Percentiles rank a stretch among this genome's conserved stretches.
These are phyloP conservation scores for Cromileptes altivelis DNA, from an alignment of 2,113 vertebrate species.

Conservation along the genomic window DNA sequence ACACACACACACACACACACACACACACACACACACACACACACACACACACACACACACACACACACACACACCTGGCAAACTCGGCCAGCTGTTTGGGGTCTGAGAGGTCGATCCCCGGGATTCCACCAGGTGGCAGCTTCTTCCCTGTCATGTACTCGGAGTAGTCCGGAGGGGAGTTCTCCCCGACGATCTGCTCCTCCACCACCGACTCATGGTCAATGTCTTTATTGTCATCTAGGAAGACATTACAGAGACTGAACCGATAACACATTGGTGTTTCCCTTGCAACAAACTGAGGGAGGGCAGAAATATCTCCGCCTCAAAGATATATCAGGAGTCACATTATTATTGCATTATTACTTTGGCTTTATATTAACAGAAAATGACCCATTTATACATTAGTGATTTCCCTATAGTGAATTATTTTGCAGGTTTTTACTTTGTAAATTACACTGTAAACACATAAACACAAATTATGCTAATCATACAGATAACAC, in stretches of 20 bases:
- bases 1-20: slow-evolving; percentile 73
- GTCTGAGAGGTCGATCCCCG: slow-evolving; percentile 98
- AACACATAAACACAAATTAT: not conserved
- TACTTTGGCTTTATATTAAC: not conserved
- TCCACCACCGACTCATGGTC: slow-evolving; percentile 92
- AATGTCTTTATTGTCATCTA: slow-evolving; percentile 98
- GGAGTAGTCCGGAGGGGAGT: slow-evolving; percentile 98
- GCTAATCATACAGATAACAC: too few species aligned
- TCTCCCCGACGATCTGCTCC: slow-evolving; percentile 98
- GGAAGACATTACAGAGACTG: slow-evolving; percentile 84
- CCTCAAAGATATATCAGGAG: not conserved
- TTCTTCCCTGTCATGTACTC: slow-evolving; percentile 99
- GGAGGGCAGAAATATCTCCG: not conserved
- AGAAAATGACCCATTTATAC: not conserved
- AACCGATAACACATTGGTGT: slow-evolving; percentile 77
- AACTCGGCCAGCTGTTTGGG: slow-evolving; percentile 99
- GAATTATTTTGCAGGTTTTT: too few species aligned
- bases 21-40: slow-evolving; percentile 81
- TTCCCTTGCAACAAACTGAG: slow-evolving; percentile 33
- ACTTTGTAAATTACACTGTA: not conserved
- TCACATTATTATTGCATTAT: not conserved
- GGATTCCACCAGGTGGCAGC: slow-evolving; percentile 97
- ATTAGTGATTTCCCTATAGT: too few species aligned
- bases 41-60: not conserved
- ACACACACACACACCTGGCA: slow-evolving; percentile 93